Evolutionary conservation across 2,113 vertebrate genomes (phyloP).

Genomic region (Shinisaurus crocodilurus): DNA sequence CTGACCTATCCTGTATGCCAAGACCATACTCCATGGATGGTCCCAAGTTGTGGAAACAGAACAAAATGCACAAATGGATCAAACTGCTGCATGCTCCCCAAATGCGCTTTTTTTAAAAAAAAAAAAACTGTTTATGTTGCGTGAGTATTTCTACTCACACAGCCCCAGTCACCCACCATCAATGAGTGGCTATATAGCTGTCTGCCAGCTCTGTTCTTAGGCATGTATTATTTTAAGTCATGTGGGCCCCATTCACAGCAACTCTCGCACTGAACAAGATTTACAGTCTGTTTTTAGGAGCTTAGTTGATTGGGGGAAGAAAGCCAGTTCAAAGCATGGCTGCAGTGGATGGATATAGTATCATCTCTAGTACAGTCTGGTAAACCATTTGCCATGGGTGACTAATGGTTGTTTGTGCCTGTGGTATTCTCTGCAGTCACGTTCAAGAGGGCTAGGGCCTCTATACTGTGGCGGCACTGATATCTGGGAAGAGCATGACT

Average conservation of each 20-base stretch:
- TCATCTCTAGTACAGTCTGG: background rate
- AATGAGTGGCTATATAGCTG: background rate
- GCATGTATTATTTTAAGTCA: background rate
- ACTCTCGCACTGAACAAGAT: background rate
- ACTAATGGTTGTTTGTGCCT: background rate
- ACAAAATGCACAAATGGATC: background rate
- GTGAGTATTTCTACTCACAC: background rate
- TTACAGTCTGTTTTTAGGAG: background rate
- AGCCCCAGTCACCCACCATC: background rate
- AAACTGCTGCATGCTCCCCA: background rate
- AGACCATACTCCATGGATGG: background rate
- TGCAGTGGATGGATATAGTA: background rate
- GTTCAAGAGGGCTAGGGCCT: no score
- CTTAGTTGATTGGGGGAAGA: background rate
- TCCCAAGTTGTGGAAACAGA: background rate
- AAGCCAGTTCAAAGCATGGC: background rate
- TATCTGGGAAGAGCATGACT: background rate
- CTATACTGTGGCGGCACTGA: background rate
- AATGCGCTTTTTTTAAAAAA: no score
- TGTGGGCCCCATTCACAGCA: background rate
- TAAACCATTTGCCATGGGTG: background rate
- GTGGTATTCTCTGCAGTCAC: background rate
- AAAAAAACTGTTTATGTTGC: no score
- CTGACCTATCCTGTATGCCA: background rate
- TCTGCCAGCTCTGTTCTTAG: background rate